phyloP scores from a whole-genome alignment of 2,113 vertebrate genomes.

The Galemys pyrenaicus region DNA sequence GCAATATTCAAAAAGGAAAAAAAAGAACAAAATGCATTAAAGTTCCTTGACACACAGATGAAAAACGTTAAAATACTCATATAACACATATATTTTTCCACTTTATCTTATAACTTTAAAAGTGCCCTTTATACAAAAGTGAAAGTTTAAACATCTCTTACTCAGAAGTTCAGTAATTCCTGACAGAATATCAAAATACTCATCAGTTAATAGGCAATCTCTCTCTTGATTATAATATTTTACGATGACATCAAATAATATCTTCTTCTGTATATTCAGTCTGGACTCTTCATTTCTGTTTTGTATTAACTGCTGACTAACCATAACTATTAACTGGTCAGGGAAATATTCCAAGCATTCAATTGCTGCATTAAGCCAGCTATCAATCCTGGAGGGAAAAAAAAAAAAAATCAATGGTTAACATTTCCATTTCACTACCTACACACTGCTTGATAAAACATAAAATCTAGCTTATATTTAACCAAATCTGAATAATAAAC shows the following conservation, averaged over 20 bases:
- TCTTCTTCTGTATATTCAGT: constrained; percentile 84
- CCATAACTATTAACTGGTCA: constrained; percentile 88
- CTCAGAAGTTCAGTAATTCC: constrained; percentile 90
- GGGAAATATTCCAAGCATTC: constrained; percentile 93
- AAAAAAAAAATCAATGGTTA: not conserved
- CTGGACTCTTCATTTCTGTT: constrained; percentile 61
- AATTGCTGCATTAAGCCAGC: constrained; percentile 88
- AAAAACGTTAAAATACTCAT: constrained; percentile 38
- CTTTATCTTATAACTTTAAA: not conserved
- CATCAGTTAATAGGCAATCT: constrained; percentile 85
- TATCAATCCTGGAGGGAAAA: constrained; percentile 84
- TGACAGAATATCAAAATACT: constrained; percentile 86
- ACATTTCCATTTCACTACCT: not conserved
- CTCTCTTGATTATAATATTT: constrained; percentile 91
- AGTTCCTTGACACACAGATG: not conserved
- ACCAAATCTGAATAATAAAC: not conserved
- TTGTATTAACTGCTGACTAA: constrained; percentile 87
- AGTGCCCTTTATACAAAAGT: not conserved
- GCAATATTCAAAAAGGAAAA: not conserved
- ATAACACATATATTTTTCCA: not conserved
- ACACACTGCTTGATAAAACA: not conserved
- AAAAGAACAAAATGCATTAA: not conserved
- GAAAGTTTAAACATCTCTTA: constrained; percentile 78
- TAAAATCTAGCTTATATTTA: not conserved
- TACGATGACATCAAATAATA: constrained; percentile 89